These are phyloP conservation scores for Miniopterus natalensis DNA, from an alignment of 2,113 vertebrate species.

Conservation along the genomic window DNA sequence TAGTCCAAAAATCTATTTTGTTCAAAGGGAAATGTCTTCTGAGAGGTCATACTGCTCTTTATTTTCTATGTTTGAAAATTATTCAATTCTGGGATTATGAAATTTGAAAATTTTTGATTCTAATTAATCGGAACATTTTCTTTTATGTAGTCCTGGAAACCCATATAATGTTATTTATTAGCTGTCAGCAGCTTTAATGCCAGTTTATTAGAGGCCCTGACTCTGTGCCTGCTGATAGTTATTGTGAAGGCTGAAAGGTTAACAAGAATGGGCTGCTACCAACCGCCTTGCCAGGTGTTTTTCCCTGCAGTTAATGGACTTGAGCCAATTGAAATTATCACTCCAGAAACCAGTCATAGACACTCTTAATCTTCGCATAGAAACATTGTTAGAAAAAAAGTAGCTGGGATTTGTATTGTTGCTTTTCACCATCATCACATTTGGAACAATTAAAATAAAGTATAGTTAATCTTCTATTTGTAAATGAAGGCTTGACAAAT, in stretches of 20 bases:
- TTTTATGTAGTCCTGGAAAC: constrained; percentile 84
- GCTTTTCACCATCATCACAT: constrained; percentile 69
- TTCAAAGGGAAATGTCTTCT: constrained; percentile 54
- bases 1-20: constrained; percentile 27
- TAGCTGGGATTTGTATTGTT: not conserved
- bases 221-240: constrained; percentile 85
- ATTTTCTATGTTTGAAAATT: constrained; percentile 57
- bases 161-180: constrained; percentile 82
- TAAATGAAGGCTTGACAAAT: constrained; percentile 72
- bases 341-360: constrained; percentile 76
- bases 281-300: constrained; percentile 88
- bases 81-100: constrained; percentile 53
- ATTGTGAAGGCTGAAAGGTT: constrained; percentile 88
- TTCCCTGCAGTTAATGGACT: constrained; percentile 86
- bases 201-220: constrained; percentile 84
- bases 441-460: constrained; percentile 79
- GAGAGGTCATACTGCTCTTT: constrained; percentile 44
- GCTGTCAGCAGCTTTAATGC: constrained; percentile 84
- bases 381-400: constrained; percentile 55
- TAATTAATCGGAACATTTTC: constrained; percentile 87
- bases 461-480: constrained; percentile 67
- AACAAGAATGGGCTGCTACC: constrained; percentile 86
- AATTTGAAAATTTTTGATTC: constrained; percentile 74
- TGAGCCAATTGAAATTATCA: constrained; percentile 87
- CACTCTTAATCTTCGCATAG: constrained; percentile 61